Base-by-base conservation (phyloP, 2,888 invertebrate genomes). In the Eucera pruinosa region DNA sequence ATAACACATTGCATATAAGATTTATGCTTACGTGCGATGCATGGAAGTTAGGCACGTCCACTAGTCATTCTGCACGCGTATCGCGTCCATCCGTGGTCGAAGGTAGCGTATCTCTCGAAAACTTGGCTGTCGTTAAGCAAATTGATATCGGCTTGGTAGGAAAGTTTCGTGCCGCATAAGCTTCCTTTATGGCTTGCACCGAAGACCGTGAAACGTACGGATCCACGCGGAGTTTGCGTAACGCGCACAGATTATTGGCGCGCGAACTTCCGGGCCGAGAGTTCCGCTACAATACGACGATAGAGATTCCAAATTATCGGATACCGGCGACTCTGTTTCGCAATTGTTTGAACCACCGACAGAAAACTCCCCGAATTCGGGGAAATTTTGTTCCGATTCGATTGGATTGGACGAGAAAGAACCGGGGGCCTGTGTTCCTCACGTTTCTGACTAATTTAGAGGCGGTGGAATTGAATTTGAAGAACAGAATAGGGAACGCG, bases 141-240 rank as follows among this genome's bases (percentile, higher is more conserved):
- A 88, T 86, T 88, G 86, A 87, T 87, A 88, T 87, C 85, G 84
- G 81, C 87, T 64, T 69, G 58, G 69, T 50, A 30, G 76, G 67
- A 73, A 78, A 83, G 82, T 84, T 83, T 62, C 71, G 23, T 67
- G 66, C 68, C 39, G 70, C 57, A 36, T 50, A 60, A 70, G 67
- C 66, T 68, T 66, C 70, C 65, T 50, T 67, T 68, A 68, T 45
- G 36, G 50, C 13, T 18, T 0, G 20, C 58, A 50, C 33, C n/a
- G 52, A 33, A 55, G n/a, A 27, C 62, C 48, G 58, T 58, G 65
- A 52, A 50, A 36, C 50, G 43, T 50, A 39, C 33, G 25, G 50
- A 43, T 33, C 11, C 27, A 36, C 55, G 47, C 23, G 41, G 39
- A 52, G 50, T 57, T 68, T 18, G 57, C 43, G 55, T 30, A 52